Conservation (phyloP, 2,113 vertebrate species). For the Hypocryptadius cinnamomeus region DNA sequence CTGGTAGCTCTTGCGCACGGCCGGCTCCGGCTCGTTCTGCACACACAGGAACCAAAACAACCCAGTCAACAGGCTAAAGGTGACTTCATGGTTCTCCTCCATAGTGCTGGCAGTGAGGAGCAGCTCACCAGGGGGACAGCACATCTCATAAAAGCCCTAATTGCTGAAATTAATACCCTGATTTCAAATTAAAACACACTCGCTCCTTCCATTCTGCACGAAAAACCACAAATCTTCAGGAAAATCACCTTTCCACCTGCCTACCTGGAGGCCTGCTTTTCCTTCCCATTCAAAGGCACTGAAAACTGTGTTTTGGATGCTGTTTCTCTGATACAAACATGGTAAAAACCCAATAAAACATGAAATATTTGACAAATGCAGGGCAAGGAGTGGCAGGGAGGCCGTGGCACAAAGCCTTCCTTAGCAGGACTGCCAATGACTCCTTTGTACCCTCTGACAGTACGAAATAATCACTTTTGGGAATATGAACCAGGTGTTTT, state of each 20-base stretch:
- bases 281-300: background rate
- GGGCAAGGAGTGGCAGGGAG: background rate
- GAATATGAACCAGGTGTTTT: accelerated
- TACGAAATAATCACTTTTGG: background rate
- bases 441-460: background rate
- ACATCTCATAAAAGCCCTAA: background rate
- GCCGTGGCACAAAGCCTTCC: background rate
- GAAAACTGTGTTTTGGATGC: background rate
- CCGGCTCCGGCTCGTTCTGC: conserved; percentile 86
- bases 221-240: background rate
- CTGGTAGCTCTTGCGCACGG: conserved; percentile 89
- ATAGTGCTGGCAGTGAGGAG: background rate
- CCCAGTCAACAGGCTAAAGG: background rate
- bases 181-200: background rate
- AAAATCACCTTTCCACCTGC: background rate
- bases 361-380: background rate
- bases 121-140: background rate
- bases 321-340: background rate
- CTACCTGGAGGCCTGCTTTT: too few relatives aligned
- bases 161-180: background rate
- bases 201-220: background rate
- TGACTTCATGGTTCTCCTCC: accelerated
- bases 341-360: background rate
- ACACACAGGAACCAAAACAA: background rate
- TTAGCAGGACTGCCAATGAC: background rate